Evolutionary conservation across 2,113 vertebrate species (phyloP).

Genomic region (Perccottus glenii): DNA sequence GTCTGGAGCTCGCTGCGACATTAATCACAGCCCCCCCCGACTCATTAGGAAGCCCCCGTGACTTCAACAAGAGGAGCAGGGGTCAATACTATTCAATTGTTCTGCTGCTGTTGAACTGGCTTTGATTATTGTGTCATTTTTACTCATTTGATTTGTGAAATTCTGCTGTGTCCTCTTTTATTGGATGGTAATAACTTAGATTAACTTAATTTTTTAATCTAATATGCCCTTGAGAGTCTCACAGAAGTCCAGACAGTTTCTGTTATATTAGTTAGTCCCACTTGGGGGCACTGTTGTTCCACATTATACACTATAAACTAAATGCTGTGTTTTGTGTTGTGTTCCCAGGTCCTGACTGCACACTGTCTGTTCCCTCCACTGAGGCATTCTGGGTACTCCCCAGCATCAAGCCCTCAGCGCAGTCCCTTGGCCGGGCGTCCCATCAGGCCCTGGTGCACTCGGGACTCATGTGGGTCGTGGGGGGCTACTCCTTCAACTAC

Average conservation of each 20-base stretch:
- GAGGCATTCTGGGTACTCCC: constrained; percentile 94
- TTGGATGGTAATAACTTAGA: no score
- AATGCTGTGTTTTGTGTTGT: no score
- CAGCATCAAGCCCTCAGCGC: constrained; percentile 90
- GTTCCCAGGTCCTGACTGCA: constrained; percentile 90
- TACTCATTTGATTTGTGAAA: neutral
- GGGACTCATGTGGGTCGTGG: constrained; percentile 95
- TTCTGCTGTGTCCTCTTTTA: neutral
- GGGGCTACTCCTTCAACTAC: constrained; percentile 95
- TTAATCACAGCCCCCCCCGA: neutral
- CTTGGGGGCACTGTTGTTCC: neutral
- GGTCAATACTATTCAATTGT: neutral
- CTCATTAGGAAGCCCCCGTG: neutral
- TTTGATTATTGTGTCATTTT: neutral
- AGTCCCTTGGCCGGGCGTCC: constrained; percentile 90
- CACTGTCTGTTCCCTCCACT: constrained; percentile 89
- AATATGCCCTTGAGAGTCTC: neutral
- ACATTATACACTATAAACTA: neutral
- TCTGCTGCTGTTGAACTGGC: neutral
- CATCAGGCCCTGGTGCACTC: constrained; percentile 90
- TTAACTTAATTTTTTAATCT: neutral
- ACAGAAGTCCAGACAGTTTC: neutral
- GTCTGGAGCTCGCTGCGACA: neutral
- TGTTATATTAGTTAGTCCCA: neutral
- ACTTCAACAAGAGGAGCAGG: neutral